Evolutionary conservation across 2,113 vertebrate species (phyloP), one percentile per base, ranked within the genome.

Genomic region (Hystrix cristata): DNA sequence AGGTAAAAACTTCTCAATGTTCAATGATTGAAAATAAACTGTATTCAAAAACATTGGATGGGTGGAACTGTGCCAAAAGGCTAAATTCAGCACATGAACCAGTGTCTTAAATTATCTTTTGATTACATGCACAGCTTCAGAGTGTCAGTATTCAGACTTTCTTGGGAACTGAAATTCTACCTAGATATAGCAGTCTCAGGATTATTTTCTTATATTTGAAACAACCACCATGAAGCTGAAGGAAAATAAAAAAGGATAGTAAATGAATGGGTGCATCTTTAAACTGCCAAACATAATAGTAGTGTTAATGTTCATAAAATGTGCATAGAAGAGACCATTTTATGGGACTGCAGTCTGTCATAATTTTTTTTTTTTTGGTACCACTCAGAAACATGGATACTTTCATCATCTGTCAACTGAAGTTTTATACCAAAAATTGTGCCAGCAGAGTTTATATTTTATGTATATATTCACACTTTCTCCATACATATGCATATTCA

Each of bases 211-310:
- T 29, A 48, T 7, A 72, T 71, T 46, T 11, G 11, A 96, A 92
- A 71, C 5, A 72, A 79, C 12, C 16, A 69, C 3, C 27, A 43
- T 46, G 25, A 94, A 69, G n/a, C 16, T 83, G 31, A 95, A 92
- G 51, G 5, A 87, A 84, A 95, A 69, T 8, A 13, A 55, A 89
- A 84, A 84, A 21, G 8, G 10, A 83, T 57, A 4, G 7, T 0
- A 57, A 82, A 96, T 91, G 23, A 97, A 97, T 5, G 6, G 2
- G 2, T 97, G 71, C 71, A 90, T 34, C 4, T 94, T 82, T 71
- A 91, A 43, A 74, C 95, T 95, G 74, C n/a, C 31, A 81, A 96
- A 90, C 13, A 27, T 62, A 80, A 27, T 62, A 80, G 31, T 6
- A 62, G 16, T 18, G 7, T 29, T 12, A 94, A 87, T 85, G 13